Conservation (phyloP, 2,113 vertebrate genomes). For the Cnemophilus loriae region DNA sequence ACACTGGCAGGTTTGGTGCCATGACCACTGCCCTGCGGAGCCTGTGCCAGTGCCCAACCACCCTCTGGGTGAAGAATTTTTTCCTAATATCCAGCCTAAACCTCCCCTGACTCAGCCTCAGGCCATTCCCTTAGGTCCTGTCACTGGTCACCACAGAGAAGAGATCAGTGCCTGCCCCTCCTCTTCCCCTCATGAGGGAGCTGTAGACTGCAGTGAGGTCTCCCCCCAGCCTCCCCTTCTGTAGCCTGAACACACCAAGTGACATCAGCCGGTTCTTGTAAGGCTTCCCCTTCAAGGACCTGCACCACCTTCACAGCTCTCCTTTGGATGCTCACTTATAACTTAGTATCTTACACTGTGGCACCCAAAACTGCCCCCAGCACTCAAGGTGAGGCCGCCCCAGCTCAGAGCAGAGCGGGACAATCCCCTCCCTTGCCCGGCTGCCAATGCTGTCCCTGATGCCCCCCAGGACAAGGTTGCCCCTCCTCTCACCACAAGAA, state of each 20-base stretch:
- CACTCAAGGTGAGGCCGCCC: fast-evolving
- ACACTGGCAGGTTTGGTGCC: background rate
- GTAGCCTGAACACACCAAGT: background rate
- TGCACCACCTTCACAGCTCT: fast-evolving
- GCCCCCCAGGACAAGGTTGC: fast-evolving
- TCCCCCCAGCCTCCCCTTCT: background rate
- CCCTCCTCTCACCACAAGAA: background rate
- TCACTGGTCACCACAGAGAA: background rate
- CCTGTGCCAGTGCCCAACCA: background rate
- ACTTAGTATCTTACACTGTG: fast-evolving
- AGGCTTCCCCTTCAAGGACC: background rate
- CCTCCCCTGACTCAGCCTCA: background rate
- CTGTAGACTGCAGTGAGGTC: background rate
- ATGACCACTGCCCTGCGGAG: background rate
- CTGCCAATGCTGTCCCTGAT: fast-evolving
- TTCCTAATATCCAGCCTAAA: background rate
- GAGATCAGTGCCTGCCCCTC: background rate
- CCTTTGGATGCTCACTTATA: too few relatives aligned
- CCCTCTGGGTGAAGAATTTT: background rate
- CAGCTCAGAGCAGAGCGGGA: fast-evolving
- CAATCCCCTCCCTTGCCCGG: fast-evolving
- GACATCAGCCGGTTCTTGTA: background rate
- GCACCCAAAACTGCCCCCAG: background rate
- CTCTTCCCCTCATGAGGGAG: background rate
- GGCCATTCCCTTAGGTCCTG: fast-evolving